Evolutionary conservation across 23 tunicate genomes (phyloP).

Genomic region (Aplidium turbinatum): DNA sequence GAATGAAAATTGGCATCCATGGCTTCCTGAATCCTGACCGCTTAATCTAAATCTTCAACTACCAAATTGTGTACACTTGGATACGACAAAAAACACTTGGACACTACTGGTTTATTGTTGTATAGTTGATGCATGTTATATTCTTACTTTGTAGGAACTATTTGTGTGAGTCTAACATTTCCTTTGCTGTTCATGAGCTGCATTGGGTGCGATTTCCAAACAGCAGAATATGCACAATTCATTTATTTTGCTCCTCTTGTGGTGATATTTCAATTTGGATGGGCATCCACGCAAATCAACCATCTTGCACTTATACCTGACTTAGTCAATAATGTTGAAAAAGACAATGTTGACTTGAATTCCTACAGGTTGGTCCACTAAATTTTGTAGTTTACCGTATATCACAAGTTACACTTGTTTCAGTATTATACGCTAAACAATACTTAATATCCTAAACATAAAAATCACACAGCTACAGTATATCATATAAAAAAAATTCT

Average conservation of each 20-base stretch:
- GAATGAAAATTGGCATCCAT: neutral
- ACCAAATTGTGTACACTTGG: neutral
- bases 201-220: constrained; percentile 55
- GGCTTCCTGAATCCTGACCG: neutral
- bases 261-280: constrained; percentile 95
- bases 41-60: neutral
- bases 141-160: constrained; percentile 65
- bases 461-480: too few species aligned
- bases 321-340: constrained; percentile 54
- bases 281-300: constrained; percentile 98
- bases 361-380: constrained; percentile 80
- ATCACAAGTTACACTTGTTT: too few species aligned
- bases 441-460: too few species aligned
- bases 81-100: neutral
- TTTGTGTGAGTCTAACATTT: constrained; percentile 78
- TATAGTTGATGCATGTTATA: neutral
- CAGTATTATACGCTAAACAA: too few species aligned
- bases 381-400: neutral
- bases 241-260: constrained; percentile 91
- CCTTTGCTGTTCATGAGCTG: constrained; percentile 82
- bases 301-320: constrained; percentile 95
- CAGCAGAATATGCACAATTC: constrained; percentile 79
- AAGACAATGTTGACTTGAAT: constrained; percentile 73
- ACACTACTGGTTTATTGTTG: neutral
- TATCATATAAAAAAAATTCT: too few species aligned